Percentiles rank a stretch among this genome's conserved stretches.
Conservation (phyloP, 2,797 vertebrate species). For the Antrozous pallidus region DNA sequence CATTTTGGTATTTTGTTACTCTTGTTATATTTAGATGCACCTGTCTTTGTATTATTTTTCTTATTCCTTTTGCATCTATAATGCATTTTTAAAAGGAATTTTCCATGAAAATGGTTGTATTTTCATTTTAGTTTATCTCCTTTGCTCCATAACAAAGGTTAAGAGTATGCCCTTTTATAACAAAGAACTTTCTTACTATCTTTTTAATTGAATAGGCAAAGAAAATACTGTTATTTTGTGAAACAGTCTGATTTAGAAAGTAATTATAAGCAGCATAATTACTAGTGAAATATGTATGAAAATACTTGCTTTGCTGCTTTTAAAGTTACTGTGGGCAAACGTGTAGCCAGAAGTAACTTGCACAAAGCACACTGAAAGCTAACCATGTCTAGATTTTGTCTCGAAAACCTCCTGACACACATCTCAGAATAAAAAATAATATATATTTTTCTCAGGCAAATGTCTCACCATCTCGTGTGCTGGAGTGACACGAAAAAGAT, state of each 20-base stretch:
- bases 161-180: conserved; percentile 44
- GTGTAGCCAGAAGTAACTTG: conserved; percentile 1
- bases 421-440: not conserved
- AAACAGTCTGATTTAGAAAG: conserved; percentile 68
- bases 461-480: not conserved
- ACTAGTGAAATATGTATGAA: conserved; percentile 63
- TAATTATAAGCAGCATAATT: conserved; percentile 65
- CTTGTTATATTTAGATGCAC: conserved; percentile 24
- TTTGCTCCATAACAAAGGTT: conserved; percentile 8
- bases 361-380: not conserved
- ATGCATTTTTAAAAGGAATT: conserved; percentile 5
- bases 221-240: conserved; percentile 58
- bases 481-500: not conserved
- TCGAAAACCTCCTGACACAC: conserved; percentile 7
- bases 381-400: not conserved
- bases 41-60: not conserved
- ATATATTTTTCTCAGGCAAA: not conserved
- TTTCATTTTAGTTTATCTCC: conserved; percentile 60
- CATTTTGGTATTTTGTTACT: conserved; percentile 34
- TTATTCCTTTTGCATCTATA: not conserved
- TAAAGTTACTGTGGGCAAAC: conserved; percentile 17
- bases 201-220: conserved; percentile 45
- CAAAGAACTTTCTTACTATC: conserved; percentile 55
- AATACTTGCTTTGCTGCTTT: conserved; percentile 29
- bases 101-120: conserved; percentile 23